Evolutionary conservation across 92 coral and sea anemone genomes (phyloP).

Genomic region (Meandrina meandrites): DNA sequence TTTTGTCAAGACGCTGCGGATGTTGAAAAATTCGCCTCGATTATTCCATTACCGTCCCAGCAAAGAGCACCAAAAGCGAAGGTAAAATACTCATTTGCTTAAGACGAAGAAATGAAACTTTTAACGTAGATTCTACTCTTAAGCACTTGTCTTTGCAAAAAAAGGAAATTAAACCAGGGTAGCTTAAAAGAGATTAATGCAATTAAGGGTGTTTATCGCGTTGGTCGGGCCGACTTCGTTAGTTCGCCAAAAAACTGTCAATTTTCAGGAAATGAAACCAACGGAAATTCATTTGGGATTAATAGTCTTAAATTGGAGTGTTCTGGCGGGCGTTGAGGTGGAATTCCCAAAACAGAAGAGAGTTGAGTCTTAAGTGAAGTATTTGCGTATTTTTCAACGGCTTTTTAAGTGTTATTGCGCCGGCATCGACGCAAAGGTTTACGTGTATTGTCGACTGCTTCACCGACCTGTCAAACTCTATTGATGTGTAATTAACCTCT

Average conservation of each 20-base stretch:
- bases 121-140: conserved; percentile 11
- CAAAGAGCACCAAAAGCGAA: not conserved
- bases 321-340: not conserved
- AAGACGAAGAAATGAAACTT: conserved; percentile 15
- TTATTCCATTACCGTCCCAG: conserved; percentile 11
- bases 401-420: conserved; percentile 21
- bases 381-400: conserved; percentile 36
- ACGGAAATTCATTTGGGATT: conserved; percentile 41
- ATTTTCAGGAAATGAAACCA: conserved; percentile 45
- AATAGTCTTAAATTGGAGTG: conserved; percentile 11
- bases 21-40: not conserved
- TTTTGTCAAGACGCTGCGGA: not conserved
- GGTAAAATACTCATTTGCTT: not conserved
- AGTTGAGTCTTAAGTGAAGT: not conserved
- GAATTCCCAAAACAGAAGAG: not conserved
- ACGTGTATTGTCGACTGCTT: conserved; percentile 63
- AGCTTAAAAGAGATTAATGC: conserved; percentile 45
- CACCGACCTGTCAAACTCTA: conserved; percentile 85
- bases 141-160: conserved; percentile 29
- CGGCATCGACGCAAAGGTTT: conserved; percentile 58
- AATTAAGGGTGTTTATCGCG: conserved; percentile 46
- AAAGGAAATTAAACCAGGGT: conserved; percentile 42
- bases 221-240: conserved; percentile 46
- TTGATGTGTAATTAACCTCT: conserved; percentile 92
- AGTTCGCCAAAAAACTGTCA: conserved; percentile 33